Base-by-base conservation (phyloP, 1,140 invertebrate genomes). In the Amphibalanus amphitrite region DNA sequence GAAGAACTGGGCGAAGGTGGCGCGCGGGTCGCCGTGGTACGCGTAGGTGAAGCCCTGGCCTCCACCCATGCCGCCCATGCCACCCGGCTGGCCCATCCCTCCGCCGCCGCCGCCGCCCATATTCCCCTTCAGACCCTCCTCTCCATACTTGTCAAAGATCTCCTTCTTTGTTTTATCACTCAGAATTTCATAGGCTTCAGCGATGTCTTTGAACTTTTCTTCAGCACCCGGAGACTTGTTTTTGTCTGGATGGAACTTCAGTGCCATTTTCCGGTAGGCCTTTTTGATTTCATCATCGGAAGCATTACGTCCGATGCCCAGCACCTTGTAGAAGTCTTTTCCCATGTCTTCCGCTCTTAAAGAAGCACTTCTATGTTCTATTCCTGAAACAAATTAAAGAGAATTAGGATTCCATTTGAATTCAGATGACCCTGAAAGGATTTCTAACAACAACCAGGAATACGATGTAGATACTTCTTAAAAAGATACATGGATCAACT, bases 181-280 rank as follows among this genome's bases (percentile, higher is more conserved):
- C 0, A 99, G 82, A 3, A 99, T 93, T 81, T 99, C 97, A 79
- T 98, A 99, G 0, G 97, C 97, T 83, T 99, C 96, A 0, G 95
- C 95, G 0, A 98, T 89, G 79, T 97, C 93, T 82, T 98, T 99
- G 81, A 99, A 99, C 77, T 92, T 93, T 76, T 96, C 93, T 79
- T 98, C 96, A 0, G 97, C 96, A 71, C 89, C 92, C 1, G 93
- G 80, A 0, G 89, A 84, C 82, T 97, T 98, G 79, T 99, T 99
- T 80, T 99, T 99, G 78, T 99, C 97, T 0, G 97, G 97, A 84
- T 99, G 97, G 82, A 95, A 99, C 80, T 96, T 96, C 15, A 99
- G 81, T 0, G 97, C 97, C 79, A 99, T 84, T 84, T 98, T 98
- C 73, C 95, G 86, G 79, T 99, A 99, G 0, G 92, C 92, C 78